These are phyloP conservation scores for Drosophila orosa DNA, from an alignment of 1,140 invertebrate genomes.

Conservation along the genomic window DNA sequence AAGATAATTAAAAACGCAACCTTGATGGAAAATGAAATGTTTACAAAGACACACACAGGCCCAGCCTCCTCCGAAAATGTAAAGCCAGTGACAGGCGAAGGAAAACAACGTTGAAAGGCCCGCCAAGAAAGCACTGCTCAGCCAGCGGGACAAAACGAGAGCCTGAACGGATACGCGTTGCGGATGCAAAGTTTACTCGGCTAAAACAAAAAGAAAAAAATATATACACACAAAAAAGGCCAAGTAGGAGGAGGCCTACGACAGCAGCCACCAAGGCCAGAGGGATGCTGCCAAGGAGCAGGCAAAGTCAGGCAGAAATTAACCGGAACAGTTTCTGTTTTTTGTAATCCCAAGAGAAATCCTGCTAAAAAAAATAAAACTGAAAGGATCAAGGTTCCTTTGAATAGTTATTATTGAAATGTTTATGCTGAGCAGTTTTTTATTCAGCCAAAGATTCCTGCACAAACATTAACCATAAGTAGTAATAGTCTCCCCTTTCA, in stretches of 20 bases:
- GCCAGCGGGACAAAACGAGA: conserved; percentile 67
- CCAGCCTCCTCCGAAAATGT: conserved; percentile 12
- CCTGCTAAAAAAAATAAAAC: not conserved
- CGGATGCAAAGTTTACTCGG: conserved; percentile 80
- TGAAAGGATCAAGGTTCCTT: not conserved
- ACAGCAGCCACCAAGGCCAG: conserved; percentile 6
- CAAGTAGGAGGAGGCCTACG: conserved; percentile 16
- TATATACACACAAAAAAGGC: conserved; percentile 4
- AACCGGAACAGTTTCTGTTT: conserved; percentile 43
- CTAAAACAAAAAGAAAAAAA: conserved; percentile 39
- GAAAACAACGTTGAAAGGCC: conserved; percentile 63
- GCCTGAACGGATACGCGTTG: conserved; percentile 75
- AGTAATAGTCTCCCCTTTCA: too few species aligned
- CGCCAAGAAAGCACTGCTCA: conserved; percentile 60
- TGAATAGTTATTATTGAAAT: not conserved
- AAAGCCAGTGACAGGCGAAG: conserved; percentile 65
- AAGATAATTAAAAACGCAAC: conserved; percentile 84
- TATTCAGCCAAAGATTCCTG: not conserved
- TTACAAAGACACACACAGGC: conserved; percentile 72
- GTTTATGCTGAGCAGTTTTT: not conserved
- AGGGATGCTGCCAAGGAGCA: conserved; percentile 9
- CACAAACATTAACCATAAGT: not conserved
- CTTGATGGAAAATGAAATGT: conserved; percentile 83
- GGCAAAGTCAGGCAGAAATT: conserved; percentile 63
- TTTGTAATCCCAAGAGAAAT: not conserved